These are phyloP conservation scores for Drosophila nigromelanica DNA, from an alignment of 1,140 invertebrate species.

Conservation along the genomic window DNA sequence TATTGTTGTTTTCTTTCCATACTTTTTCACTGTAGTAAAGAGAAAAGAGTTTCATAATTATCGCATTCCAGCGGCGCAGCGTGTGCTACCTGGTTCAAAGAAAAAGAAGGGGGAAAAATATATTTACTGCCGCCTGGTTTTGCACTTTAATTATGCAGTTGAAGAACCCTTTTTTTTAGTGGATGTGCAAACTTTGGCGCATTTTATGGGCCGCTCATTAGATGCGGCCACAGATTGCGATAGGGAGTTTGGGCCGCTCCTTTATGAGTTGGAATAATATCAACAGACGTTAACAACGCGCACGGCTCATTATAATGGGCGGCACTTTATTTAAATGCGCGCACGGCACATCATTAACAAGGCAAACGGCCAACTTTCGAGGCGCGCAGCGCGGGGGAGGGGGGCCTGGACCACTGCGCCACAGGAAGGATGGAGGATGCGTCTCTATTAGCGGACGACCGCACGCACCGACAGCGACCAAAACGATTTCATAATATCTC, in stretches of 20 bases:
- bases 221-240: constrained; percentile 47
- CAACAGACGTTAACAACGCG: constrained; percentile 51
- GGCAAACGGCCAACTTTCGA: constrained; percentile 52
- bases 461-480: constrained; percentile 62
- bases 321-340: constrained; percentile 80
- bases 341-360: constrained; percentile 80
- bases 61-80: constrained; percentile 31
- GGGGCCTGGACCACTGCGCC: background rate
- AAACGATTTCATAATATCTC: constrained; percentile 77
- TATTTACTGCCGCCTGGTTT: constrained; percentile 21
- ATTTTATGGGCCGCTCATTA: constrained; percentile 76
- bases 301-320: constrained; percentile 76
- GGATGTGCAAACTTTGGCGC: constrained; percentile 68
- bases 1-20: background rate
- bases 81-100: constrained; percentile 16
- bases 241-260: constrained; percentile 50
- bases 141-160: constrained; percentile 41
- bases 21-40: background rate
- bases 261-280: constrained; percentile 66
- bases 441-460: constrained; percentile 68
- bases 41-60: constrained; percentile 20
- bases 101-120: background rate
- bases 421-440: constrained; percentile 56
- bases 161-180: constrained; percentile 12
- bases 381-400: background rate